A percentile compares a stretch with the other conserved stretches of the same genome.
phyloP scores from a whole-genome alignment of 2,113 vertebrate genomes.

The Edolisoma coerulescens region DNA sequence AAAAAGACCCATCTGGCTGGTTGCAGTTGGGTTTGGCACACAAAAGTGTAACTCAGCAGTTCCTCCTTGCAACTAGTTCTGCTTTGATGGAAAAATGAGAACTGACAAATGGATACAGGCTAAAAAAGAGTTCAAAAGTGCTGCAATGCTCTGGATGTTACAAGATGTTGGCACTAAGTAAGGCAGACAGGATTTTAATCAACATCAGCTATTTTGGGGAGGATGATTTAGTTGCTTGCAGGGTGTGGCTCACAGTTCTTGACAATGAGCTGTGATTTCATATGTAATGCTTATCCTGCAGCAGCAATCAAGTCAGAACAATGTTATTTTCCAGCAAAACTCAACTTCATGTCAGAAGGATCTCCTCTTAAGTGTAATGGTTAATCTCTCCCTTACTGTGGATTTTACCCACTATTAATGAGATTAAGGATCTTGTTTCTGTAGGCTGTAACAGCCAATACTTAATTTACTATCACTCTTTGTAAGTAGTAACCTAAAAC shows the following conservation, averaged over 20 bases:
- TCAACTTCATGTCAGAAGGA: not conserved
- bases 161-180: not conserved
- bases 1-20: not conserved
- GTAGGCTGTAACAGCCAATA: not conserved
- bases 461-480: not conserved
- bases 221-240: not conserved
- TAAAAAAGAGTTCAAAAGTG: not conserved
- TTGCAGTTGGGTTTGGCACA: not conserved
- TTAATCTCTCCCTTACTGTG: not conserved
- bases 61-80: not conserved
- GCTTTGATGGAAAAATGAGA: not conserved
- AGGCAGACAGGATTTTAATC: not conserved
- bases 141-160: not conserved
- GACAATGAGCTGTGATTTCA: not conserved
- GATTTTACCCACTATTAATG: not conserved
- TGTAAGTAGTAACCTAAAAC: not conserved
- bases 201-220: not conserved
- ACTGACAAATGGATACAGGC: not conserved
- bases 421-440: not conserved
- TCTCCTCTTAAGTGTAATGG: not conserved
- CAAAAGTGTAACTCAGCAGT: not conserved
- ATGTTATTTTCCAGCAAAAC: not conserved
- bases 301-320: not conserved
- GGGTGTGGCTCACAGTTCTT: not conserved
- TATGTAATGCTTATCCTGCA: not conserved